Percentiles rank a stretch among this genome's conserved stretches.
phyloP scores from a whole-genome alignment of 92 coral and sea anemone species.

The Parazoanthus atlanticus region DNA sequence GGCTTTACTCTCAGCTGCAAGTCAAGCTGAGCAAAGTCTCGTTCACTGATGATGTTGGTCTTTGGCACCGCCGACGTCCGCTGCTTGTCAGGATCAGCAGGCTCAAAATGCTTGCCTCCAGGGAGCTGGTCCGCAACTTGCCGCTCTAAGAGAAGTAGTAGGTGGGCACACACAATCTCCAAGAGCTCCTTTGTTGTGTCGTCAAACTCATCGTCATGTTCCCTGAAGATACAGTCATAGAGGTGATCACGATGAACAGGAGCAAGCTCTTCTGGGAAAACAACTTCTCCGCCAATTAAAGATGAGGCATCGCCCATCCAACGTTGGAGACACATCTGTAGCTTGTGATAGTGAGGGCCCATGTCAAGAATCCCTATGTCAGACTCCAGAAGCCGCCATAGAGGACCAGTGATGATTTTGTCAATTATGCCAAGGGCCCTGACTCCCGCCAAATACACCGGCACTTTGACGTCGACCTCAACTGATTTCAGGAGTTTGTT shows the following conservation, averaged over 20 bases:
- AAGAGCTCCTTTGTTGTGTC: constrained; percentile 2
- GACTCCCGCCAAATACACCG: constrained; percentile 30
- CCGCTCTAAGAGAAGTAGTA: background rate
- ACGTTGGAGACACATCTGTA: constrained; percentile 16
- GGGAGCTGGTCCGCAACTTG: constrained; percentile 36
- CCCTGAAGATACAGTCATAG: background rate
- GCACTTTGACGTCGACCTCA: constrained; percentile 21
- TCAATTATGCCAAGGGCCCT: constrained; percentile 21
- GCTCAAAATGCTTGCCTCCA: constrained; percentile 14
- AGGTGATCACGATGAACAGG: constrained; percentile 6
- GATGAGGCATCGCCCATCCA: constrained; percentile 1
- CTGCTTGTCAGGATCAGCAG: background rate
- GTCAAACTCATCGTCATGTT: background rate
- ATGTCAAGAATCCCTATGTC: constrained; percentile 8
- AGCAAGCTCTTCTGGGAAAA: constrained; percentile 17
- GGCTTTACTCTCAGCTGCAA: constrained; percentile 11
- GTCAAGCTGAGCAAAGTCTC: constrained; percentile 5
- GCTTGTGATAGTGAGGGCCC: background rate
- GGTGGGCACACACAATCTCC: constrained; percentile 6
- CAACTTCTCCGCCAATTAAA: constrained; percentile 6
- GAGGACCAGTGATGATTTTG: background rate
- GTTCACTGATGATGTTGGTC: background rate
- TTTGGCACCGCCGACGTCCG: background rate
- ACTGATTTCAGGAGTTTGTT: constrained; percentile 29
- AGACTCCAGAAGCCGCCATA: constrained; percentile 15